Conservation (phyloP, 1,140 invertebrate genomes). For the Meteorus sp. region DNA sequence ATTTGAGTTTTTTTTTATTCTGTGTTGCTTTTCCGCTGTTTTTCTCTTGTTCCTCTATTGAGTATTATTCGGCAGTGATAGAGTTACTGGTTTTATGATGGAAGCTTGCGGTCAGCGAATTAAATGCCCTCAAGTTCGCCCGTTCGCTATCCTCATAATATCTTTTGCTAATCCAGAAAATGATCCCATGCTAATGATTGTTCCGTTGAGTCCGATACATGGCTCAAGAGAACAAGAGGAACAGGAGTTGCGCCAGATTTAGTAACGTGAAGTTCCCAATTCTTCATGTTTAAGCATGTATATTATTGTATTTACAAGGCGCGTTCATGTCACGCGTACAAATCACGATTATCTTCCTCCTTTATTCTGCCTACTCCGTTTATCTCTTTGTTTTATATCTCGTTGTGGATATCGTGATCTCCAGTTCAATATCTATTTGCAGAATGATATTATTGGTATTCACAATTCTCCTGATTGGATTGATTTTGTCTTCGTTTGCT, state of each 20-base stretch:
- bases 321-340: slow-evolving; percentile 32
- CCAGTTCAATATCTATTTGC: slow-evolving; percentile 7
- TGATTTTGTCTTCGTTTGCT: too few species aligned
- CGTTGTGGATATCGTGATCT: slow-evolving; percentile 1
- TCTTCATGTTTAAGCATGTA: slow-evolving; percentile 24
- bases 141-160: not conserved
- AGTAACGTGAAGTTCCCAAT: not conserved
- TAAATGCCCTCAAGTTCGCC: slow-evolving; percentile 22
- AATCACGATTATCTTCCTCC: slow-evolving; percentile 43
- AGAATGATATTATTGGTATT: not conserved
- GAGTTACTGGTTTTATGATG: not conserved
- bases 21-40: slow-evolving; percentile 2
- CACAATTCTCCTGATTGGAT: too few species aligned
- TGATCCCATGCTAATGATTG: not conserved
- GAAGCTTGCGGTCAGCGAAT: slow-evolving; percentile 2
- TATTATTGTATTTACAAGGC: slow-evolving; percentile 41
- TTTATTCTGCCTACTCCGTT: slow-evolving; percentile 21
- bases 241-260: slow-evolving; percentile 7
- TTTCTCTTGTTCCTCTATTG: not conserved
- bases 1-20: too few species aligned
- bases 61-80: too few species aligned
- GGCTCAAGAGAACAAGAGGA: not conserved
- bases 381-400: slow-evolving; percentile 21
- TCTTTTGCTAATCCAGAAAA: not conserved
- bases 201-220: too few species aligned